Evolutionary conservation across 2,888 invertebrate genomes (phyloP).

Genomic region (Caenorhabditis uteleia): DNA sequence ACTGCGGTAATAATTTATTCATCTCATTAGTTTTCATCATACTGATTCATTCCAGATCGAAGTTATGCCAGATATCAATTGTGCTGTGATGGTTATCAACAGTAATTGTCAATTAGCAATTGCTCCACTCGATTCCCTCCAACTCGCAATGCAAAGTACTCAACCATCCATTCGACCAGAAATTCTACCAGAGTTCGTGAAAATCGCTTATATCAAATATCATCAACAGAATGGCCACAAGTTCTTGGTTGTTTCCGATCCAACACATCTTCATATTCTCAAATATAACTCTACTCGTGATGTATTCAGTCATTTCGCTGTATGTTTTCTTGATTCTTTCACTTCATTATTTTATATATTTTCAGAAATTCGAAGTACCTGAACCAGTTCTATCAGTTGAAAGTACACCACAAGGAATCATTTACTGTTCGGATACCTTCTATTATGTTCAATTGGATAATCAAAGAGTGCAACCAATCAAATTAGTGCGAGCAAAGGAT

Average conservation of each 20-base stretch:
- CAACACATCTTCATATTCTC: conserved; percentile 54
- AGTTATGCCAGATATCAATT: conserved; percentile 45
- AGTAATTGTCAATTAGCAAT: conserved; percentile 26
- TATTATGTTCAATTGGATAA: conserved; percentile 40
- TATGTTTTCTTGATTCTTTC: conserved; percentile 18
- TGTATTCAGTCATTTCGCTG: conserved; percentile 52
- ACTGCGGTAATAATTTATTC: too few relatives aligned
- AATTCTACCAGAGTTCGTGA: conserved; percentile 25
- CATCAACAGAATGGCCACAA: conserved; percentile 27
- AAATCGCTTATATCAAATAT: conserved; percentile 26
- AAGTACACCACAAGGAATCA: conserved; percentile 48
- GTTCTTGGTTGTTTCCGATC: conserved; percentile 40
- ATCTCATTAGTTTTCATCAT: conserved; percentile 33
- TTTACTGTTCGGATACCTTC: conserved; percentile 64
- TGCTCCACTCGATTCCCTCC: conserved; percentile 37
- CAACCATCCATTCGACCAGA: conserved; percentile 45
- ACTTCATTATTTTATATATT: background rate
- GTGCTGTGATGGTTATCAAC: conserved; percentile 33
- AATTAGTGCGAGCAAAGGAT: conserved; percentile 23
- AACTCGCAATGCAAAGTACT: conserved; percentile 25
- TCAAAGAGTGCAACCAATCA: conserved; percentile 1
- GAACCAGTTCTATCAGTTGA: conserved; percentile 57
- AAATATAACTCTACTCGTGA: conserved; percentile 56
- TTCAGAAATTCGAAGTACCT: conserved; percentile 40
- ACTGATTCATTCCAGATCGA: conserved; percentile 30